Conservation (phyloP, 2,113 vertebrate species). For the Cacatua alba region DNA sequence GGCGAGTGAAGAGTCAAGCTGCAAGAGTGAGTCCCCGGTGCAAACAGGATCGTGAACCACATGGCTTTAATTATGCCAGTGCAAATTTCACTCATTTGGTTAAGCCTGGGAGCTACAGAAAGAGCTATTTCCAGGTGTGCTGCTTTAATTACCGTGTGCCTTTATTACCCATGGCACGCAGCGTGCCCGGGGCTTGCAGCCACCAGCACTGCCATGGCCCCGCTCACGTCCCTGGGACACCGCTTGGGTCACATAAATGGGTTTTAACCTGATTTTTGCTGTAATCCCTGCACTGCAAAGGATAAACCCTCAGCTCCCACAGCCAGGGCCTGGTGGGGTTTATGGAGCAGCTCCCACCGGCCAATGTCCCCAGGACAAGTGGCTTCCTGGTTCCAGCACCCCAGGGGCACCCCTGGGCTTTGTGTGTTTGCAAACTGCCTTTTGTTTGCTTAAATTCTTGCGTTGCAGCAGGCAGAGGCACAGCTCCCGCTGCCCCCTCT, state of each 20-base stretch:
- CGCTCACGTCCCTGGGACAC: background rate
- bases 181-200: background rate
- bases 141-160: background rate
- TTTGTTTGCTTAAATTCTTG: slow-evolving; percentile 43
- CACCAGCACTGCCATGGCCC: rapidly evolving
- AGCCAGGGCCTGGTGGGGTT: background rate
- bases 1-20: background rate
- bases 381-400: background rate
- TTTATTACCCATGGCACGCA: background rate
- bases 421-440: background rate
- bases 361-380: background rate
- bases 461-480: background rate
- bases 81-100: slow-evolving; percentile 34
- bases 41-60: background rate
- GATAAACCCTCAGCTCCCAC: background rate
- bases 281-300: background rate
- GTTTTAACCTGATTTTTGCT: slow-evolving; percentile 53
- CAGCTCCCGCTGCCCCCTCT: background rate
- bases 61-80: background rate
- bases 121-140: slow-evolving; percentile 13
- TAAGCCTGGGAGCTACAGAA: slow-evolving; percentile 58
- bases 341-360: background rate
- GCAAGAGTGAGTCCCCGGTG: background rate
- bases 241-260: slow-evolving; percentile 17
- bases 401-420: background rate